These are phyloP conservation scores for Actias luna DNA, from an alignment of 2,888 invertebrate genomes.

Conservation along the genomic window DNA sequence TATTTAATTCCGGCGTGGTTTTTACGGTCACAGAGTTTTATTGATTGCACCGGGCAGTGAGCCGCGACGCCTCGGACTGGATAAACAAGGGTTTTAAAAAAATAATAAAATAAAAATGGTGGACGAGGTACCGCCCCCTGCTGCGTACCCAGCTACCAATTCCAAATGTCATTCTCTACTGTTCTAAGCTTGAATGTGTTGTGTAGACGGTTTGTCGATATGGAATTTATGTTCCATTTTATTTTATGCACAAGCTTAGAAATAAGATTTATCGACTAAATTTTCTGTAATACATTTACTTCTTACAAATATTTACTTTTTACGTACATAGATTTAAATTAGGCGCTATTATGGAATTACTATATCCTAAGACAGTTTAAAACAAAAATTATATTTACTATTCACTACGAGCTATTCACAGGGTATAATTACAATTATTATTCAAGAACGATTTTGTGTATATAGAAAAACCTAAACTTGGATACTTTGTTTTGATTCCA, in stretches of 20 bases:
- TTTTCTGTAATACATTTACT: no score
- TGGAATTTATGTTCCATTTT: conserved; percentile 26
- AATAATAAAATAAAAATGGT: conserved; percentile 74
- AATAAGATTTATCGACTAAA: background rate
- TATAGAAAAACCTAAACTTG: no score
- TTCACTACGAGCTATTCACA: no score
- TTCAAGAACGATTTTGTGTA: no score
- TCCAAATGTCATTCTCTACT: conserved; percentile 72
- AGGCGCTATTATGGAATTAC: no score
- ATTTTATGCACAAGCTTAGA: background rate
- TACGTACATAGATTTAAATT: no score
- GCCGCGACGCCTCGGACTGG: conserved; percentile 69
- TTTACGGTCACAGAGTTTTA: conserved; percentile 71
- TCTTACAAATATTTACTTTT: no score
- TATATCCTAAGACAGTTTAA: no score
- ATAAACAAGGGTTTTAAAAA: conserved; percentile 75
- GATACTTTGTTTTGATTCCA: no score
- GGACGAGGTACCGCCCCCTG: conserved; percentile 72
- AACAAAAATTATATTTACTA: no score
- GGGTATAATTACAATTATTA: no score
- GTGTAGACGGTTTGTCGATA: conserved; percentile 34
- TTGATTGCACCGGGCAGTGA: conserved; percentile 75
- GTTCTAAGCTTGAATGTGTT: conserved; percentile 36
- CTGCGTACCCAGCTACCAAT: conserved; percentile 73
- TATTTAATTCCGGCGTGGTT: conserved; percentile 73